These are phyloP conservation scores for Cryptomyrus ogoouensis DNA, from an alignment of 2,113 vertebrate species.

Conservation along the genomic window DNA sequence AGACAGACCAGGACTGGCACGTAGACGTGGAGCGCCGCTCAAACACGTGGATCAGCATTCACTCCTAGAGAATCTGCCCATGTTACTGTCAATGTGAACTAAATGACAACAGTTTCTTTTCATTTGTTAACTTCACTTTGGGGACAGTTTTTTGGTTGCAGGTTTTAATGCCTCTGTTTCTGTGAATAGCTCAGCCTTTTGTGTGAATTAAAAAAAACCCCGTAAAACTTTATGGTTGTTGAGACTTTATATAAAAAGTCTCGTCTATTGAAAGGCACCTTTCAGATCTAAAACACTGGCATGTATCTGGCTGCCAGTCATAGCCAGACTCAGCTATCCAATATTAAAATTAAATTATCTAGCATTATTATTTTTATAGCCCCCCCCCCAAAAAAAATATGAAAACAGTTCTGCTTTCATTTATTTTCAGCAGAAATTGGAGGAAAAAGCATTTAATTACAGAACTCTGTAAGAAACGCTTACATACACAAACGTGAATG, in stretches of 20 bases:
- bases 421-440: neutral
- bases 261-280: neutral
- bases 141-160: neutral
- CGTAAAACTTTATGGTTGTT: neutral
- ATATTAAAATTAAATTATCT: neutral
- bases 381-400: neutral
- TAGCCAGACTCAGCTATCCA: neutral
- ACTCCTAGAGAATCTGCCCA: neutral
- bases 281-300: neutral
- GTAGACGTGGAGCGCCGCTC: neutral
- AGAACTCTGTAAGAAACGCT: neutral
- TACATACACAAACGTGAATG: neutral
- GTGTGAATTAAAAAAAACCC: neutral
- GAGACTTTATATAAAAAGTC: neutral
- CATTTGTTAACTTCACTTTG: neutral
- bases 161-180: neutral
- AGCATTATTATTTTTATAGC: neutral
- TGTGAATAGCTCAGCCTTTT: neutral
- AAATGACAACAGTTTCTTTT: neutral
- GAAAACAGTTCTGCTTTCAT: neutral
- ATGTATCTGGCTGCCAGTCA: neutral
- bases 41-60: neutral
- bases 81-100: neutral
- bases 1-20: neutral
- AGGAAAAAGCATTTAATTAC: neutral